Base-by-base conservation (phyloP, 2,113 vertebrate genomes). In the Tautogolabrus adspersus region DNA sequence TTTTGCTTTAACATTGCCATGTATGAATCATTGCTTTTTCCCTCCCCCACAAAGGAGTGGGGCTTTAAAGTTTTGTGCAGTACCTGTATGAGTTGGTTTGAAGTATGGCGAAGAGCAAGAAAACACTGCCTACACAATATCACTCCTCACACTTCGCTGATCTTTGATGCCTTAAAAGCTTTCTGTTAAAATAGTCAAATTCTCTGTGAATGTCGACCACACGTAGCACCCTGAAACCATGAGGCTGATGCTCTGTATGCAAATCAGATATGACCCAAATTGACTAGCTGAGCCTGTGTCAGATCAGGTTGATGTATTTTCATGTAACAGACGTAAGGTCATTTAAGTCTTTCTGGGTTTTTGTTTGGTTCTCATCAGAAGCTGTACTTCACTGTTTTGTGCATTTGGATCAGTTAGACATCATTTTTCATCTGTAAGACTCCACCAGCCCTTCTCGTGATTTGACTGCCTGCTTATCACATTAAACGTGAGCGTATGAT, bases 261-360 rank as follows among this genome's bases (percentile, higher is more conserved):
- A 68, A 75, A 80, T 40, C 21, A 42, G 22, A 12, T 11, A 30
- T 18, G 8, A 76, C 18, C 81, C 84, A 77, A 87, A 87, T 66
- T 51, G 37, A 68, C 34, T 69, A 7, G 11, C 38, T 56, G 57
- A 66, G 47, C 52, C 56, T 21, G 63, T 42, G 18, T 64, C 38
- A 51, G 22, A 18, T 67, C 51, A 19, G 22, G 21, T 66, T 5
- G 21, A 6, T 81, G 59, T 59, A 44, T 75, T 74, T 76, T 52
- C 15, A 37, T 23, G 19, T n/a, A 23, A n/a, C 55, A 73, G 23
- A 57, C 64, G 21, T 44, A 46, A 79, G 21, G 30, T 57, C 1
- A 67, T 52, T n/a, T 18, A 8, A 60, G 47, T 34, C 7, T 40
- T 57, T 72, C 62, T 51, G 9, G 57, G 66, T 55, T 49, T 40